Evolutionary conservation across 2,888 invertebrate genomes (phyloP).

Genomic region (Himalopsyche anomala): DNA sequence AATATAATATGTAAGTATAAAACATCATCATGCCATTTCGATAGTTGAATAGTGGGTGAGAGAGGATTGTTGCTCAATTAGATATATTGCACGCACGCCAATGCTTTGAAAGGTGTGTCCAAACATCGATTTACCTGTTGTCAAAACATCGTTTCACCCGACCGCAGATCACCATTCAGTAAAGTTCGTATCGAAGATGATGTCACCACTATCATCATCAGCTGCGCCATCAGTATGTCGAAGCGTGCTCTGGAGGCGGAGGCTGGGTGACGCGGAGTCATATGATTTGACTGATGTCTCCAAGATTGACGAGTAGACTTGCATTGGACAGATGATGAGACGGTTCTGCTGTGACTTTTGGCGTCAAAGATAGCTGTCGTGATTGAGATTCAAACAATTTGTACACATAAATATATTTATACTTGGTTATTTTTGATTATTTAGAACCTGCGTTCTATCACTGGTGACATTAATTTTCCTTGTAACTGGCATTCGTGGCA

Average conservation of each 20-base stretch:
- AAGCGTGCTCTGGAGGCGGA: slow-evolving; percentile 20
- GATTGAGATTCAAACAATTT: no score
- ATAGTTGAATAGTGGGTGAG: no score
- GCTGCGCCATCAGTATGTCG: slow-evolving; percentile 28
- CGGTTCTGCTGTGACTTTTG: background rate
- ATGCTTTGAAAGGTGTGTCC: slow-evolving; percentile 47
- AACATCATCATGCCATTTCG: no score
- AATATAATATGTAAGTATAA: no score
- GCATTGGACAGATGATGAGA: background rate
- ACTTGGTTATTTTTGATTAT: no score
- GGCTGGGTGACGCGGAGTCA: background rate
- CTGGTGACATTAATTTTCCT: no score
- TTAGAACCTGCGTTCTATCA: no score
- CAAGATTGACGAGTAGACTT: slow-evolving; percentile 30
- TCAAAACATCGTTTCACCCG: slow-evolving; percentile 44
- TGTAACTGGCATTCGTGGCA: no score
- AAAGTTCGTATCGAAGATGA: slow-evolving; percentile 24
- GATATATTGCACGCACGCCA: background rate
- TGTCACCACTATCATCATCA: slow-evolving; percentile 42
- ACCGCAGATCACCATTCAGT: slow-evolving; percentile 43
- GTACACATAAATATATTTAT: background rate
- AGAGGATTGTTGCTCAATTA: no score
- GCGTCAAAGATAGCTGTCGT: background rate
- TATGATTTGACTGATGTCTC: slow-evolving; percentile 28
- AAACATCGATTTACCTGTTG: slow-evolving; percentile 51